Conservation (phyloP, 2,888 invertebrate species). For the Dryadula phaetusa region DNA sequence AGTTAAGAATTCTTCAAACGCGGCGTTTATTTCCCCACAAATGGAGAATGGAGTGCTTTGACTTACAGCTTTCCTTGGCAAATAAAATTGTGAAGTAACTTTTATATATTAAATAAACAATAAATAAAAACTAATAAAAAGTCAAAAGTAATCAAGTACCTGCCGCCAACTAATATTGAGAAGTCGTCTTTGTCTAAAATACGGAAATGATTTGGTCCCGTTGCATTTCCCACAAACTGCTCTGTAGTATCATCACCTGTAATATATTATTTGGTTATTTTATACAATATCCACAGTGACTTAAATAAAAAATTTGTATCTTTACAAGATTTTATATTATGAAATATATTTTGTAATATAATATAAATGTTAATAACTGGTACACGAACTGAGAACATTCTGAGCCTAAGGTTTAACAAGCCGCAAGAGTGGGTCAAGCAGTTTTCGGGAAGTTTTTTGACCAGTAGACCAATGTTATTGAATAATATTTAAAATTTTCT, state of each 20-base stretch:
- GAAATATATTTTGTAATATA: background rate
- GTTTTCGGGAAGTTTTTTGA: conserved; percentile 47
- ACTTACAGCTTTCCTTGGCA: no score
- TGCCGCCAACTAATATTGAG: conserved; percentile 94
- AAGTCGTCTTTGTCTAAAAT: conserved; percentile 94
- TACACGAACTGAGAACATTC: conserved; percentile 20
- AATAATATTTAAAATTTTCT: conserved; percentile 31
- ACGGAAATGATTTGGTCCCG: conserved; percentile 93
- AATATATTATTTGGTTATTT: conserved; percentile 77
- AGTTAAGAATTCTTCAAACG: no score
- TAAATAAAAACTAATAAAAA: background rate
- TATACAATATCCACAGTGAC: conserved; percentile 46
- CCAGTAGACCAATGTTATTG: conserved; percentile 42
- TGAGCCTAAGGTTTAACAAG: conserved; percentile 43
- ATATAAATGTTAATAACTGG: conserved; percentile 21
- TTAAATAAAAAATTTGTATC: background rate
- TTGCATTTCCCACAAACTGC: conserved; percentile 91
- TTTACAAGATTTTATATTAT: background rate
- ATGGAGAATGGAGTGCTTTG: no score
- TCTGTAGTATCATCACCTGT: conserved; percentile 89
- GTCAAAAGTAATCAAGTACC: conserved; percentile 79
- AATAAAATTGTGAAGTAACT: no score
- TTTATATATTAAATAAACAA: background rate
- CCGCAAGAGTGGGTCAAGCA: conserved; percentile 53
- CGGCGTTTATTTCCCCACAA: no score